phyloP scores from a whole-genome alignment of 2,113 vertebrate genomes.

The Merops nubicus region DNA sequence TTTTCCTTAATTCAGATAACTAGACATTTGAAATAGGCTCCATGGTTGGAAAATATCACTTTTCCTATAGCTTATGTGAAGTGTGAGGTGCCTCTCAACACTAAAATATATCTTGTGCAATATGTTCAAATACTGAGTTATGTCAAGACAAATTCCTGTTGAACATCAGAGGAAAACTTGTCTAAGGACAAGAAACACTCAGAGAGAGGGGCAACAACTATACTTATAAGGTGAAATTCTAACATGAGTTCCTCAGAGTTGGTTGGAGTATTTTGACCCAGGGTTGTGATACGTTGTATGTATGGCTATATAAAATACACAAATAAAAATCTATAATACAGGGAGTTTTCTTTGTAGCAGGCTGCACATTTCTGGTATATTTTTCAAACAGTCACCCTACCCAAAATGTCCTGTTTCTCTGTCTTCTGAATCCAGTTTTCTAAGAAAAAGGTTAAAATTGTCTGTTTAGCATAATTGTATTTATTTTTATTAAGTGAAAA shows the following conservation, averaged over 20 bases:
- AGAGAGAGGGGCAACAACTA: neutral
- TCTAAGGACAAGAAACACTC: neutral
- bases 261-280: neutral
- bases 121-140: neutral
- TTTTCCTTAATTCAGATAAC: neutral
- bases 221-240: neutral
- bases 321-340: neutral
- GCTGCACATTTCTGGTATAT: neutral
- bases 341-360: neutral
- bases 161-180: neutral
- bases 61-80: neutral
- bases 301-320: neutral
- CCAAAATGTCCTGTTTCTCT: neutral
- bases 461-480: conserved; percentile 46
- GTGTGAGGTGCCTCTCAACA: neutral
- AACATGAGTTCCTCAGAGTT: neutral
- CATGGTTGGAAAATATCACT: neutral
- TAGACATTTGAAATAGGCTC: neutral
- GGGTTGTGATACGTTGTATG: neutral
- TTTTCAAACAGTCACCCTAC: neutral
- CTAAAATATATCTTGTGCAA: neutral
- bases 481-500: no score
- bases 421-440: conserved; percentile 51
- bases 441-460: neutral
- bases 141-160: neutral